phyloP scores from a whole-genome alignment of 2,113 vertebrate species.

The Psephotus haematonotus region DNA sequence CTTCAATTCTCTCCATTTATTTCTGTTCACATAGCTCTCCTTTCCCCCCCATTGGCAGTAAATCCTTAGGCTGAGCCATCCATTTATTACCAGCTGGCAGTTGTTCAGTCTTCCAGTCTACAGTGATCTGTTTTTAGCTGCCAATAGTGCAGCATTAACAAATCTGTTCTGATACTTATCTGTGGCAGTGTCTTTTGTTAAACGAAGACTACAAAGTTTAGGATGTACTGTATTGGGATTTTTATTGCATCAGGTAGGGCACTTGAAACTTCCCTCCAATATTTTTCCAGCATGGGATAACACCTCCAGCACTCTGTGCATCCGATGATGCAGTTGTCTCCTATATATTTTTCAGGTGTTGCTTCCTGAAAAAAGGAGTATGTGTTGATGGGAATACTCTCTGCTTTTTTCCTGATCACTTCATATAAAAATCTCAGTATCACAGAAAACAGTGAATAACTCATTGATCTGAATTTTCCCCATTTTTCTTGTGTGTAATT shows the following conservation, averaged over 20 bases:
- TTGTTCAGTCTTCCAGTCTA: slow-evolving; percentile 40
- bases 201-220: slow-evolving; percentile 55
- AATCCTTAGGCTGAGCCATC: slow-evolving; percentile 60
- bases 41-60: slow-evolving; percentile 42
- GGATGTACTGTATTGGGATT: slow-evolving; percentile 4
- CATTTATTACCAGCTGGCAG: slow-evolving; percentile 61
- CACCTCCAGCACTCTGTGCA: not conserved
- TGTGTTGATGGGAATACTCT: not conserved
- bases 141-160: slow-evolving; percentile 68
- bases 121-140: slow-evolving; percentile 60
- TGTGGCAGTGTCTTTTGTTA: slow-evolving; percentile 58
- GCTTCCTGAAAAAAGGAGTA: not conserved
- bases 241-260: slow-evolving; percentile 20
- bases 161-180: slow-evolving; percentile 68
- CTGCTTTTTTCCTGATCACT: not conserved
- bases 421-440: not conserved
- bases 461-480: fast-evolving
- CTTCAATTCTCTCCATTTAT: slow-evolving; percentile 19
- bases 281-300: not conserved
- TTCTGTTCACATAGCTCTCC: slow-evolving; percentile 26
- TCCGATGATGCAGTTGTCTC: not conserved
- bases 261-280: slow-evolving; percentile 25
- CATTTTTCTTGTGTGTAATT: not conserved
- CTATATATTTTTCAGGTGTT: not conserved
- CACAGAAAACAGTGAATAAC: not conserved